Evolutionary conservation across 2,797 vertebrate species (phyloP), one percentile per base, ranked within the genome.

Genomic region (Holocentrus rufus): DNA sequence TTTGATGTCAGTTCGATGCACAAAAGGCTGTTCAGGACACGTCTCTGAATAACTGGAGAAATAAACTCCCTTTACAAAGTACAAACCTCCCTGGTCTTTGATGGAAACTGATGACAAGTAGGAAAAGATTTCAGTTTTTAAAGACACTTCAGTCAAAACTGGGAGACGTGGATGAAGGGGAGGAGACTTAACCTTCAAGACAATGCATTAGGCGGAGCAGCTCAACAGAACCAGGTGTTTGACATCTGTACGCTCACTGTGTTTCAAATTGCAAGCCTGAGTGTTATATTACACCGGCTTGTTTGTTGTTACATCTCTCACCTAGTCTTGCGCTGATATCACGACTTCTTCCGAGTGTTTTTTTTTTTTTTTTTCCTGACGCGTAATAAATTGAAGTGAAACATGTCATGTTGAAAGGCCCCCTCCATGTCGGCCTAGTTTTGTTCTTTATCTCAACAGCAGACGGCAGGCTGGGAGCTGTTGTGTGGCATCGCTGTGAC

Each of bases 371-470:
- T 31, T 31, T 31, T 31, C 49, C 62, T 85, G 87, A 85, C 74
- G 71, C 18, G 15, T 57, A 75, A 82, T 85, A 87, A 79, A 84
- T 85, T 80, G 77, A 81, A 83, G 70, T 72, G 87, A 87, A 80
- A 77, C 74, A 73, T 81, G 76, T 85, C 62, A 76, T 20, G 62
- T 75, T 85, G 63, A 85, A 85, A 83, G 57, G 72, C 72, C 65
- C 77, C 75, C 52, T 22, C 74, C 67, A 59, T 68, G 74, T 84
- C 50, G 46, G 69, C 72, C 75, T 73, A 42, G 49, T 82, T 84
- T 68, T 64, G 46, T 79, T 81, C 80, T 88, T 87, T 88, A 90
- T 91, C 83, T 85, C 61, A 31, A 68, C 73, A 74, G 74, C 77
- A 81, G 76, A 80, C 56, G 46, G 44, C 4, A 1, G 60, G 58